Evolutionary conservation across 1,140 invertebrate species (phyloP).

Genomic region (Drosophila nannoptera): DNA sequence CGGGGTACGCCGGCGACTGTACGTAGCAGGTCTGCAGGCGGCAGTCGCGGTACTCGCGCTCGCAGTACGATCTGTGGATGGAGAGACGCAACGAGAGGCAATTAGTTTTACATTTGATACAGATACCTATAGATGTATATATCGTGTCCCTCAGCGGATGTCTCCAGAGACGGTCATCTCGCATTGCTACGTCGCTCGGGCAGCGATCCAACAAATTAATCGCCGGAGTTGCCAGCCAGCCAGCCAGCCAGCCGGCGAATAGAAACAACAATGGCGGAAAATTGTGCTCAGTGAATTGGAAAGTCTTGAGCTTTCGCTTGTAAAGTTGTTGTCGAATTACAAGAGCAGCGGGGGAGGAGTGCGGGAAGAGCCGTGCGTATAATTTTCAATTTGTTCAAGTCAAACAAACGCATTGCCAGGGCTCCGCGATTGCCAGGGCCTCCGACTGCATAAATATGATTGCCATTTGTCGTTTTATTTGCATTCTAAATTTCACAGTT

Average conservation of each 20-base stretch:
- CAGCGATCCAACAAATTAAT: conserved; percentile 57
- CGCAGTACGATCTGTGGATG: conserved; percentile 88
- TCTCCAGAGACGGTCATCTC: conserved; percentile 18
- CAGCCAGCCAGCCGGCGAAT: conserved; percentile 16
- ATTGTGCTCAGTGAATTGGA: conserved; percentile 76
- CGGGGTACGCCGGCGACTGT: conserved; percentile 94
- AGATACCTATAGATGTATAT: background rate
- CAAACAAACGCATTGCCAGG: conserved; percentile 61
- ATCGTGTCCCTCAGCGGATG: conserved; percentile 46
- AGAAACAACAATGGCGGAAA: conserved; percentile 71
- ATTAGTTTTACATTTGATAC: conserved; percentile 54
- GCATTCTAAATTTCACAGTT: conserved; percentile 22
- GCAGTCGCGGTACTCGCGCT: conserved; percentile 90
- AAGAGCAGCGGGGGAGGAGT: conserved; percentile 51
- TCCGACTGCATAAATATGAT: conserved; percentile 67
- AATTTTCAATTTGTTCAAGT: conserved; percentile 77
- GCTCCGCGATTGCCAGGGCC: conserved; percentile 9
- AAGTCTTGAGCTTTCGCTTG: conserved; percentile 49
- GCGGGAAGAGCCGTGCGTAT: conserved; percentile 50
- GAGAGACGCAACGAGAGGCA: conserved; percentile 60
- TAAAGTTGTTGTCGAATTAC: conserved; percentile 62
- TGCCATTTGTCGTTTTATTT: conserved; percentile 65
- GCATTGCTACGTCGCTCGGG: conserved; percentile 1
- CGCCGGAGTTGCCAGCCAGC: conserved; percentile 13
- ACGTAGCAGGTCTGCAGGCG: conserved; percentile 94